Percentiles rank a stretch among this genome's conserved stretches.
Evolutionary conservation across 2,113 vertebrate genomes (phyloP).

Genomic region (Scomber scombrus): DNA sequence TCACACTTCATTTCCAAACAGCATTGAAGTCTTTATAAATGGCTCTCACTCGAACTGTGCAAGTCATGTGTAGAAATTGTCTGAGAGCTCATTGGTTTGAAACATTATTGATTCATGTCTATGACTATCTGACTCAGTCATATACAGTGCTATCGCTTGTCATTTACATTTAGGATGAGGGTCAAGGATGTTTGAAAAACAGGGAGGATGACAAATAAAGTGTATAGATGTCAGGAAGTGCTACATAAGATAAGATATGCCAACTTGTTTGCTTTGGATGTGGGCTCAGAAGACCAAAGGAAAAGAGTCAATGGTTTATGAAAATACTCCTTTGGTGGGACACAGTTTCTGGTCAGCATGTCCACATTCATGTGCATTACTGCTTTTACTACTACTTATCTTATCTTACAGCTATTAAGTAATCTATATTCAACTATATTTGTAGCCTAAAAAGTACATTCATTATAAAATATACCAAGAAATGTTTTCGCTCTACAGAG

Average conservation of each 20-base stretch:
- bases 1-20: constrained; percentile 23
- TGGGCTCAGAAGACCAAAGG: constrained; percentile 30
- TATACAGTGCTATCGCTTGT: neutral
- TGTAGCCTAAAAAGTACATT: neutral
- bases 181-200: neutral
- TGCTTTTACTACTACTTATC: neutral
- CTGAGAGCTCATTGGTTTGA: constrained; percentile 9
- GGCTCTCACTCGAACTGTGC: constrained; percentile 2
- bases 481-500: constrained; percentile 27
- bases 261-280: constrained; percentile 19
- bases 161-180: constrained; percentile 14
- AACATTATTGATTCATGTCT: constrained; percentile 19
- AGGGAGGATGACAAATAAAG: constrained; percentile 7
- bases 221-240: neutral
- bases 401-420: no score
- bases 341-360: constrained; percentile 6
- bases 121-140: constrained; percentile 2
- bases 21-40: constrained; percentile 9
- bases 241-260: constrained; percentile 22
- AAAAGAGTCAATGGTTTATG: constrained; percentile 13
- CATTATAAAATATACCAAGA: constrained; percentile 17
- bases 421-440: no score
- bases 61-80: constrained; percentile 9
- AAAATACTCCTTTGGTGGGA: neutral
- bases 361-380: constrained; percentile 1